Conservation (phyloP, 1,140 invertebrate genomes). For the Brachionus plicatilis region DNA sequence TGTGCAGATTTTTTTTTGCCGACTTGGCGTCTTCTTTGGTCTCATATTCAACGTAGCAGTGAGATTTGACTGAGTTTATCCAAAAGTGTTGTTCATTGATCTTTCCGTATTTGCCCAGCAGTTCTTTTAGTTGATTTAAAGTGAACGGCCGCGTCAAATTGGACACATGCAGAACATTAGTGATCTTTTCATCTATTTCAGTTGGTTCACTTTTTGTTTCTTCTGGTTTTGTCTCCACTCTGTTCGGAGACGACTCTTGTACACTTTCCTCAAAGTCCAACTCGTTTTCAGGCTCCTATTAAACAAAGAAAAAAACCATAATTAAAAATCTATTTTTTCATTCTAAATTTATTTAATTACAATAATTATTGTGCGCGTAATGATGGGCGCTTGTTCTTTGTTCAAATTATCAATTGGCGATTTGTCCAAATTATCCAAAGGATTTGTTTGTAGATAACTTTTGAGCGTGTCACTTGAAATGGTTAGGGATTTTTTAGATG, state of each 20-base stretch:
- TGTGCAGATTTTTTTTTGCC: conserved; percentile 83
- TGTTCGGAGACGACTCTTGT: not conserved
- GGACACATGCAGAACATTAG: conserved; percentile 69
- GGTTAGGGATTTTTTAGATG: not conserved
- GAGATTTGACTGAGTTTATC: conserved; percentile 92
- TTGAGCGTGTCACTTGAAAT: conserved; percentile 28
- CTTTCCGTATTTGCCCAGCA: conserved; percentile 79
- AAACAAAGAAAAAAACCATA: not conserved
- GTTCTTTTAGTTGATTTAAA: conserved; percentile 78
- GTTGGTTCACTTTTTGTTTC: not conserved
- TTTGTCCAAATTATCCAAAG: conserved; percentile 8
- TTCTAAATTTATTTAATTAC: not conserved
- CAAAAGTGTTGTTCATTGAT: conserved; percentile 55
- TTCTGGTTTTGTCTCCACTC: not conserved
- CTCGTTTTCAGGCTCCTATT: not conserved
- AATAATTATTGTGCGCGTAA: too few relatives aligned
- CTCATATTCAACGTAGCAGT: conserved; percentile 78
- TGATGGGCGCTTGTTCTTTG: not conserved
- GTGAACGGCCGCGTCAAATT: conserved; percentile 92
- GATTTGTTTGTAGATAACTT: not conserved
- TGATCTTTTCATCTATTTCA: not conserved
- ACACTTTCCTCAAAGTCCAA: conserved; percentile 9
- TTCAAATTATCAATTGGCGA: not conserved
- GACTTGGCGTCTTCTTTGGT: conserved; percentile 73
- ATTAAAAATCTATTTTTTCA: not conserved